Percentiles rank a stretch among this genome's conserved stretches.
Conservation (phyloP, 2,888 invertebrate species). For the Callinectes sapidus region DNA sequence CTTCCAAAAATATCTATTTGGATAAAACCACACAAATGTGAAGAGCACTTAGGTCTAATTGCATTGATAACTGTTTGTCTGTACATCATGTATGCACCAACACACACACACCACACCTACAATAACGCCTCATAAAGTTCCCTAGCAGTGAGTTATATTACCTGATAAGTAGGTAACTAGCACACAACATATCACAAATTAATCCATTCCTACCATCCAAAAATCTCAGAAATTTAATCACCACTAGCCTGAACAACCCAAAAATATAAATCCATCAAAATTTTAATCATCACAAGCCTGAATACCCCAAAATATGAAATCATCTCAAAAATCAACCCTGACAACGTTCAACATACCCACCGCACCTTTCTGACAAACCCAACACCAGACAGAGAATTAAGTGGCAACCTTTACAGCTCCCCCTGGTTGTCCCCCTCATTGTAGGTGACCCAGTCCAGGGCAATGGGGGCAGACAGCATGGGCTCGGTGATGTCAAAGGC, state of each 20-base stretch:
- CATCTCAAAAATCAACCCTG: too few relatives aligned
- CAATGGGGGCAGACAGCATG: slow-evolving; percentile 73
- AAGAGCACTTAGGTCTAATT: slow-evolving; percentile 1
- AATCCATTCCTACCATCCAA: too few relatives aligned
- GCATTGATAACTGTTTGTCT: neutral
- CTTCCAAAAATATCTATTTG: slow-evolving; percentile 15
- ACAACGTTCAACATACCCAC: too few relatives aligned
- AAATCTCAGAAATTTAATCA: too few relatives aligned
- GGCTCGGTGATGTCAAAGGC: slow-evolving; percentile 73
- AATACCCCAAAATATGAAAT: too few relatives aligned
- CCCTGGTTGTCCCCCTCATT: slow-evolving; percentile 73
- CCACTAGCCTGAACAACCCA: too few relatives aligned
- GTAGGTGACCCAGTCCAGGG: slow-evolving; percentile 73
- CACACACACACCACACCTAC: neutral
- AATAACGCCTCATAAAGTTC: neutral
- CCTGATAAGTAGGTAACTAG: too few relatives aligned
- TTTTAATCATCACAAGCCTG: too few relatives aligned
- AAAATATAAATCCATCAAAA: too few relatives aligned
- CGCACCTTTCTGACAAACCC: neutral
- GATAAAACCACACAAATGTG: neutral
- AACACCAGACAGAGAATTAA: neutral
- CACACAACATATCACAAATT: too few relatives aligned
- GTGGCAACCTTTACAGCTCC: slow-evolving; percentile 60
- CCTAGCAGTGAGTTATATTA: too few relatives aligned
- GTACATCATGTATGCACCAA: neutral